Evolutionary conservation across 2,888 invertebrate species (phyloP), one percentile per base, ranked within the genome.

Genomic region (Homarus gammarus): DNA sequence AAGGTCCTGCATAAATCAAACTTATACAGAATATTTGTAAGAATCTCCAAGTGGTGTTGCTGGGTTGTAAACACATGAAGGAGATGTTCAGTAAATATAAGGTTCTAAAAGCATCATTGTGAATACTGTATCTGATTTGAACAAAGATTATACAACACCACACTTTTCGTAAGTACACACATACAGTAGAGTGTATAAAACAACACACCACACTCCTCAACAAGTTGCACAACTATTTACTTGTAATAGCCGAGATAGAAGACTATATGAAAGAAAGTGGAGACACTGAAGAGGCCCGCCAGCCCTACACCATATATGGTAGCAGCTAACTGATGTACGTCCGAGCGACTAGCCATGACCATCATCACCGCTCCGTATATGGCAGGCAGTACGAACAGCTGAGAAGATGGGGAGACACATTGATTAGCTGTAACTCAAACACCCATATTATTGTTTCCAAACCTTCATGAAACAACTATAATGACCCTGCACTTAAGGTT

Each of bases 211-310:
- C n/a, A 18, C n/a, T 27, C 51, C 15, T 22, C 5, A 78, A 40
- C 18, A 61, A 73, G 15, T n/a, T 49, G 15, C 2, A 72, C 12
- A 75, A 33, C 36, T 0, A 15, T 93, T 92, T 93, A 94, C 94
- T 93, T 93, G 91, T 93, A 93, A 56, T 93, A 83, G 38, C 89
- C 88, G 33, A 93, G 92, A 92, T 94, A 98, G 94, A 97, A 97
- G 31, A 98, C 96, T 81, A 96, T 96, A 94, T 98, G 98, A 95
- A 98, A 98, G 93, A 96, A 96, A 56, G 98, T 98, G 51, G 98
- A 98, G 38, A 98, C 95, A 61, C 96, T 96, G 94, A 98, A 98
- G 83, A 98, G 96, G 90, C 97, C 95, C 91, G 97, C 96, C 33
- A 98, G 95, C 15, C 98, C 97, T 70, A 96, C 95, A 5, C 98